Percentiles rank a stretch among this genome's conserved stretches.
These are phyloP conservation scores for Gymnoscopelus microlampas DNA, from an alignment of 2,797 vertebrate genomes.

Conservation along the genomic window DNA sequence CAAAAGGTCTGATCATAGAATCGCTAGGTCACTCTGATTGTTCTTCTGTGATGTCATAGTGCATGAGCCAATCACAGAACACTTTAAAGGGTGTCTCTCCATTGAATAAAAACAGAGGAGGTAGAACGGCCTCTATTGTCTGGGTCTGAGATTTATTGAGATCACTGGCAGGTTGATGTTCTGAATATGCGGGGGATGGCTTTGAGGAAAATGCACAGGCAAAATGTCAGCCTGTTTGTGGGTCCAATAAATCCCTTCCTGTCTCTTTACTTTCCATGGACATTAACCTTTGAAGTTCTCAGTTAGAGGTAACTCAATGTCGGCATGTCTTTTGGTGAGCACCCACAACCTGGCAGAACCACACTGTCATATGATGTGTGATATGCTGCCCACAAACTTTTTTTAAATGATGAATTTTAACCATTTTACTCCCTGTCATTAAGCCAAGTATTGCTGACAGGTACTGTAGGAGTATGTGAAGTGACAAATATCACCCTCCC, in stretches of 20 bases:
- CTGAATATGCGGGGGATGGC: constrained; percentile 24
- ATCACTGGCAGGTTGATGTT: constrained; percentile 22
- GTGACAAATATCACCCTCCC: too few species aligned
- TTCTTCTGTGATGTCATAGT: neutral
- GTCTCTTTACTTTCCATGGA: constrained; percentile 16
- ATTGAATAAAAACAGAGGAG: neutral
- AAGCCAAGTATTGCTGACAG: too few species aligned
- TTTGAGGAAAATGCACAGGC: constrained; percentile 29
- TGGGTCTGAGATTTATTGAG: constrained; percentile 41
- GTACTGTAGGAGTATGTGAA: too few species aligned
- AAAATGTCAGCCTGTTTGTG: constrained; percentile 41
- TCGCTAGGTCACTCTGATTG: neutral
- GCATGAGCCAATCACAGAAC: neutral
- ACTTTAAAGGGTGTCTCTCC: constrained; percentile 18
- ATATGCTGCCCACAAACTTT: constrained; percentile 12
- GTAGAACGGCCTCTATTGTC: constrained; percentile 12
- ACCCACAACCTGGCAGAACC: neutral
- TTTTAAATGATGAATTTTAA: neutral
- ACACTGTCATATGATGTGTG: constrained; percentile 5
- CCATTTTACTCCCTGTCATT: too few species aligned
- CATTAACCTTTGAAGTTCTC: constrained; percentile 19
- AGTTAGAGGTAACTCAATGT: constrained; percentile 21
- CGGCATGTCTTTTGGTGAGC: neutral
- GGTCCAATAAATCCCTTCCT: constrained; percentile 36
- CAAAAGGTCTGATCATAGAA: too few species aligned